Base-by-base conservation (phyloP, 2,888 invertebrate genomes). In the Alsophila aescularia region DNA sequence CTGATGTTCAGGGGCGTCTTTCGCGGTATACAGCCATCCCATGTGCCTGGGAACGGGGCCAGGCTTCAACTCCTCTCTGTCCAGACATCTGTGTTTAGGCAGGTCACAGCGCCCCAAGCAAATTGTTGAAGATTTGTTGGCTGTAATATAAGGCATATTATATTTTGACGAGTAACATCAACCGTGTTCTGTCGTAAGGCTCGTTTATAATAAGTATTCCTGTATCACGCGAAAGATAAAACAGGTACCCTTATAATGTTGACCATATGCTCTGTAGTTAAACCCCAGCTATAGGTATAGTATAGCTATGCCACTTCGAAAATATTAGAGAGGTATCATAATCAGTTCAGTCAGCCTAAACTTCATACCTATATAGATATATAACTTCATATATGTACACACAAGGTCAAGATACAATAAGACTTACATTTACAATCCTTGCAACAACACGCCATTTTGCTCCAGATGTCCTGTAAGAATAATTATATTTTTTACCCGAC, bases 1-100 rank as follows among this genome's bases (percentile, higher is more conserved):
- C 79, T 90, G 90, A 72, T 86, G 86, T 70, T 86, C 81, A 31
- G 91, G 90, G 5, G 88, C 69, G 59, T 83, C 76, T 67, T 72
- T 87, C 0, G 91, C 90, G 2, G 88, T 89, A 67, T 90, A 92
- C 10, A 79, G 75, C 92, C 92, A 92, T 64, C 92, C 92, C 89
- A 91, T 88, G 47, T 85, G 61, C 53, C 75, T 86, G 3, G 92
- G 92, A 14, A 92, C 79, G 0, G 87, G 86, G 3, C 88, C 87
- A 0, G 84, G 81, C 48, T 83, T 85, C 2, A 87, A 65, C 0
- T 85, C 86, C 1, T 80, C 75, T 52, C 63, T 82, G 24, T 77
- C 72, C 44, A 90, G 67, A 59, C 90, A 91, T 70, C 74, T 77
- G 71, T 91, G 90, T 57, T 84, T 90, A 5, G 88, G 86, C 29